phyloP scores from a whole-genome alignment of 2,797 vertebrate genomes.

The Furcifer pardalis region DNA sequence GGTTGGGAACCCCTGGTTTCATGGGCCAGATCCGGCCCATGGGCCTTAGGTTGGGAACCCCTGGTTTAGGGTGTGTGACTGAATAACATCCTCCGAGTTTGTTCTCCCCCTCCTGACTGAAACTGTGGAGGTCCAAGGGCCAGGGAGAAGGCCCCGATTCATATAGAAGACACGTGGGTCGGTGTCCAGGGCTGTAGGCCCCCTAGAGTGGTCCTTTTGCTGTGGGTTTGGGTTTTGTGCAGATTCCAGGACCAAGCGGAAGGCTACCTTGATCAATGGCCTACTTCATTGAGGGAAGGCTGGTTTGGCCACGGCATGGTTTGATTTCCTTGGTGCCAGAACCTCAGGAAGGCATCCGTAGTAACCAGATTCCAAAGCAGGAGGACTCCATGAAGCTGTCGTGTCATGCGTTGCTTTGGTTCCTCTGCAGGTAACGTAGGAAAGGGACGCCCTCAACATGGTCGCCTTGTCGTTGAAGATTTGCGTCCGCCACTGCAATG shows the following conservation, averaged over 20 bases:
- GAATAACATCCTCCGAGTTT: no score
- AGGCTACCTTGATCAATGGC: no score
- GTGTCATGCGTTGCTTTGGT: not conserved
- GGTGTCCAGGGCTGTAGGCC: not conserved
- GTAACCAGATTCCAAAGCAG: not conserved
- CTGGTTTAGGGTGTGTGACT: no score
- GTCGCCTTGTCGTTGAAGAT: slow-evolving; percentile 98
- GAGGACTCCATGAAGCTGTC: not conserved
- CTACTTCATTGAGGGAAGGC: no score
- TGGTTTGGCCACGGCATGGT: no score
- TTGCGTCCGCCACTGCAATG: slow-evolving; percentile 97
- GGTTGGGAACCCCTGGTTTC: no score
- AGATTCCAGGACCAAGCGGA: not conserved
- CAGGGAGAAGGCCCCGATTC: not conserved
- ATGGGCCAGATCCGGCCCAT: no score
- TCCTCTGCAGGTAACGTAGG: slow-evolving; percentile 57
- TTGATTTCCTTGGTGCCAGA: no score
- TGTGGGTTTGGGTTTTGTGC: not conserved
- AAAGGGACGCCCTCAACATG: slow-evolving; percentile 81
- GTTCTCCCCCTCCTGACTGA: no score
- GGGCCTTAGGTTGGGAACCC: no score
- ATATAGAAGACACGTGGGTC: no score
- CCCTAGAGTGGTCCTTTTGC: not conserved
- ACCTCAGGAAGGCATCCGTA: no score
- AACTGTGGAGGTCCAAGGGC: not conserved